Conservation (phyloP, 2,797 vertebrate genomes). For the Scomberomorus guttatus region DNA sequence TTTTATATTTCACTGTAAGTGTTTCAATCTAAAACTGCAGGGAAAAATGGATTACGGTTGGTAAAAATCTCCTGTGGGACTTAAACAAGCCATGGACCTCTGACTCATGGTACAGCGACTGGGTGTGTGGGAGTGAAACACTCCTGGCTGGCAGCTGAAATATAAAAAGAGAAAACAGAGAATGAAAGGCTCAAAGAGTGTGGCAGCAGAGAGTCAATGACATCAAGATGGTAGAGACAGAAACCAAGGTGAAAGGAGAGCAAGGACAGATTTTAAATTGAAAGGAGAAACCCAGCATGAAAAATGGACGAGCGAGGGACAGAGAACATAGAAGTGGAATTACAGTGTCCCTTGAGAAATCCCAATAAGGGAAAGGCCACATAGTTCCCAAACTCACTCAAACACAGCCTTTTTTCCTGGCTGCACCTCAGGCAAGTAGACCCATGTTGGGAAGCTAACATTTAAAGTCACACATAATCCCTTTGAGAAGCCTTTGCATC, state of each 20-base stretch:
- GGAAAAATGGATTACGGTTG: conserved; percentile 39
- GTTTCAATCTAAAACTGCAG: conserved; percentile 21
- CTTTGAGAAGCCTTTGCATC: conserved; percentile 61
- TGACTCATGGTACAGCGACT: conserved; percentile 50
- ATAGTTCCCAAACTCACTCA: conserved; percentile 75
- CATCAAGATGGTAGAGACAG: conserved; percentile 26
- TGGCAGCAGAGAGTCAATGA: conserved; percentile 3
- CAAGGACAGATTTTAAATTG: neutral
- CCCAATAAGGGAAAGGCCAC: conserved; percentile 75
- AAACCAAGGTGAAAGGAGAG: conserved; percentile 18
- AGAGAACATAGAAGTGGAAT: conserved; percentile 58
- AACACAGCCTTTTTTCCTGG: conserved; percentile 59
- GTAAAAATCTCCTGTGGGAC: conserved; percentile 48
- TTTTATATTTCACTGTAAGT: conserved; percentile 45
- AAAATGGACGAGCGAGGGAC: conserved; percentile 46
- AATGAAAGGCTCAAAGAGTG: neutral
- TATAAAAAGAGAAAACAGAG: conserved; percentile 12
- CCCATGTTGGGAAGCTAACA: conserved; percentile 64
- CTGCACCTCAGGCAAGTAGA: conserved; percentile 56
- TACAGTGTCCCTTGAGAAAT: conserved; percentile 60
- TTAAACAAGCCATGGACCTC: conserved; percentile 49
- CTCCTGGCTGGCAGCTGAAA: conserved; percentile 34
- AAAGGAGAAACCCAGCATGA: conserved; percentile 25
- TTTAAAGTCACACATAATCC: conserved; percentile 66
- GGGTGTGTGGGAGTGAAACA: conserved; percentile 54